phyloP scores from a whole-genome alignment of 2,888 invertebrate species.

The Euspilapteryx auroguttella region DNA sequence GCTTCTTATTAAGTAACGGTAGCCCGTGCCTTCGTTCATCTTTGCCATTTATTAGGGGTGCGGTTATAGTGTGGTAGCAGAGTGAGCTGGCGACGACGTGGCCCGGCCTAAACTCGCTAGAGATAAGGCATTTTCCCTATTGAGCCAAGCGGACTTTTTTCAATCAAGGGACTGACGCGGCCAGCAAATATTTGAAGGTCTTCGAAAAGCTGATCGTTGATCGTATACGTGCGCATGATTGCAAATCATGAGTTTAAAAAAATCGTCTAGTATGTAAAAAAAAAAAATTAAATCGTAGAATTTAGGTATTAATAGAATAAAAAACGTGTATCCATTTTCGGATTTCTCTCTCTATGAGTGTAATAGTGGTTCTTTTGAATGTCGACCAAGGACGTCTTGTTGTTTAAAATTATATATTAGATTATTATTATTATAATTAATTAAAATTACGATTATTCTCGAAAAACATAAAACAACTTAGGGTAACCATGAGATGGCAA shows the following conservation, averaged over 20 bases:
- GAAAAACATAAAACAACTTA: slow-evolving; percentile 29
- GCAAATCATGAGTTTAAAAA: slow-evolving; percentile 48
- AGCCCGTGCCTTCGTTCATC: slow-evolving; percentile 57
- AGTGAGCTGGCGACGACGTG: not conserved
- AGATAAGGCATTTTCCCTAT: no score
- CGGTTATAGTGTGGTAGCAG: slow-evolving; percentile 18
- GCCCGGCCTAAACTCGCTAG: no score
- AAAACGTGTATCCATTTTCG: slow-evolving; percentile 58
- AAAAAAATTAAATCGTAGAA: slow-evolving; percentile 38
- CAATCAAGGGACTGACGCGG: no score
- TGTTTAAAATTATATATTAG: slow-evolving; percentile 55
- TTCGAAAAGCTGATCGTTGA: slow-evolving; percentile 50
- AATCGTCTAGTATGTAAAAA: slow-evolving; percentile 46
- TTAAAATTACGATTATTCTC: slow-evolving; percentile 42
- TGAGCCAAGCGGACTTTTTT: no score
- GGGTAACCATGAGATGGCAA: slow-evolving; percentile 58
- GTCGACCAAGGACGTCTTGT: slow-evolving; percentile 59
- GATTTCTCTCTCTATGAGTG: slow-evolving; percentile 61
- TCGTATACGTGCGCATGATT: slow-evolving; percentile 59
- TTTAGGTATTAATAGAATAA: slow-evolving; percentile 55
- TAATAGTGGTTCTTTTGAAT: slow-evolving; percentile 60
- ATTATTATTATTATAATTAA: slow-evolving; percentile 37
- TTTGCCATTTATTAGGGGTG: slow-evolving; percentile 29
- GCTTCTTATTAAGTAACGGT: slow-evolving; percentile 46
- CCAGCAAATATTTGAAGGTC: slow-evolving; percentile 1